These are phyloP conservation scores for Noctuana brunneofusca DNA, from an alignment of 2,888 invertebrate species.

Conservation along the genomic window DNA sequence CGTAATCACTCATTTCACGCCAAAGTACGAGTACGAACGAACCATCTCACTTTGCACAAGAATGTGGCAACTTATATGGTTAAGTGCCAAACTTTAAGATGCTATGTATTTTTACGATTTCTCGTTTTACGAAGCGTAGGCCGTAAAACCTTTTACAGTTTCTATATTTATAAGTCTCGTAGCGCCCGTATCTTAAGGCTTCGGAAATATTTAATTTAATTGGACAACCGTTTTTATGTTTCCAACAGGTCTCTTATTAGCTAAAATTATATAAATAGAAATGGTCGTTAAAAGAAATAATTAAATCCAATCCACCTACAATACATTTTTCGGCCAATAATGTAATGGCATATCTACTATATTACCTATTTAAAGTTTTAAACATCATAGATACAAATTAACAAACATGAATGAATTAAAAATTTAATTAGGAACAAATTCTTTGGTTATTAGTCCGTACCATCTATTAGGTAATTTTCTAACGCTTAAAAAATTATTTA, in stretches of 20 bases:
- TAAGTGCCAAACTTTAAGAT: background rate
- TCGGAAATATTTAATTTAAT: background rate
- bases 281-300: too few relatives aligned
- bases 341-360: too few relatives aligned
- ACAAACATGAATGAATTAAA: too few relatives aligned
- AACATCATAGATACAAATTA: too few relatives aligned
- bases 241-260: background rate
- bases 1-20: background rate
- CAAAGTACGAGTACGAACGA: background rate
- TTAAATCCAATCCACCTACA: too few relatives aligned
- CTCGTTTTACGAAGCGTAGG: background rate
- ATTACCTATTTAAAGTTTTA: too few relatives aligned
- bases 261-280: background rate
- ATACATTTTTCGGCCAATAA: too few relatives aligned
- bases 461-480: too few relatives aligned
- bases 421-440: too few relatives aligned
- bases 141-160: conserved; percentile 4
- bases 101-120: conserved; percentile 6
- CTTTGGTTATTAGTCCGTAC: too few relatives aligned
- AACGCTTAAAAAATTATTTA: background rate
- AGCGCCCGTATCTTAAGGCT: background rate
- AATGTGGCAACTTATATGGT: background rate
- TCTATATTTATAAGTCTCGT: background rate
- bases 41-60: background rate
- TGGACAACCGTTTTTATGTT: background rate